Conservation (phyloP, 2,888 invertebrate genomes). For the Drosophila antonietae region DNA sequence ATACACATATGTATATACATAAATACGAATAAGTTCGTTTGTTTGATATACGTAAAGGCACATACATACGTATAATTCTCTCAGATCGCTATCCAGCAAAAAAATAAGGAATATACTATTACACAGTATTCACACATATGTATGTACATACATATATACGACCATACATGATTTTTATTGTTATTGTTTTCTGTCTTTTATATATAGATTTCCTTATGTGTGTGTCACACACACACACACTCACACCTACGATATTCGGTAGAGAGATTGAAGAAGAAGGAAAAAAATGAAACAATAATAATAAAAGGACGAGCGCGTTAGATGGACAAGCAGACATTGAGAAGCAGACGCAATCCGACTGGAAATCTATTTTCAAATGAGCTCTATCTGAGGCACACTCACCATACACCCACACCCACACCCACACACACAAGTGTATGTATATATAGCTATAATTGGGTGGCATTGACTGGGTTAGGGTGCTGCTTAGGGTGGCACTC, state of each 20-base stretch:
- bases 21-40: neutral
- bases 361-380: slow-evolving; percentile 61
- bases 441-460: slow-evolving; percentile 74
- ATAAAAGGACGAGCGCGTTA: slow-evolving; percentile 45
- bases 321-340: slow-evolving; percentile 23
- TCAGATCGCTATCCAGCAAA: neutral
- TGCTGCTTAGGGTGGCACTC: slow-evolving; percentile 61
- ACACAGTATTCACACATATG: slow-evolving; percentile 38
- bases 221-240: slow-evolving; percentile 1
- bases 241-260: slow-evolving; percentile 24
- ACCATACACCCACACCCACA: neutral
- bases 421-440: neutral
- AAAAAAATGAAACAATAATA: slow-evolving; percentile 74
- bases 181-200: slow-evolving; percentile 82
- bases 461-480: slow-evolving; percentile 66
- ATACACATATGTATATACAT: slow-evolving; percentile 2
- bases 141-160: slow-evolving; percentile 15
- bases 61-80: slow-evolving; percentile 64
- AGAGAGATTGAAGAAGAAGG: slow-evolving; percentile 62
- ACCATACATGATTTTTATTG: slow-evolving; percentile 81
- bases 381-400: slow-evolving; percentile 17
- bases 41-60: neutral
- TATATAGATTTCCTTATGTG: slow-evolving; percentile 10
- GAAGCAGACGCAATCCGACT: slow-evolving; percentile 20
- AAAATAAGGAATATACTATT: neutral